These are phyloP conservation scores for Budorcas taxicolor DNA, from an alignment of 2,113 vertebrate genomes.

Conservation along the genomic window DNA sequence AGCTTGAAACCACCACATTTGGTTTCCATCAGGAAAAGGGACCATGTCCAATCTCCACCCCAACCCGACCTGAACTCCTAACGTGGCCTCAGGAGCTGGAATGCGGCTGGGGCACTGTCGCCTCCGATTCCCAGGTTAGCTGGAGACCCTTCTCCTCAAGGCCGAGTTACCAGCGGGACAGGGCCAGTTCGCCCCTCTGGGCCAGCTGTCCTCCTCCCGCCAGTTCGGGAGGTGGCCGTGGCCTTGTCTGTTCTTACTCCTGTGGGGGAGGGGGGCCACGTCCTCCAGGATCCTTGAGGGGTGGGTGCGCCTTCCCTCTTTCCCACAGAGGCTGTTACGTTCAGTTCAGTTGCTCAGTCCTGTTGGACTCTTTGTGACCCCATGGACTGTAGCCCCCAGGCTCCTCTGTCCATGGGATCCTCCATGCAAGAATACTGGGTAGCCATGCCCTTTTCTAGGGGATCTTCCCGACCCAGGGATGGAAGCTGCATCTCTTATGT, in stretches of 20 bases:
- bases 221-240: neutral
- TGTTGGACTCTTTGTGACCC: neutral
- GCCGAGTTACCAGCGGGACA: neutral
- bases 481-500: neutral
- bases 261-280: rapidly evolving
- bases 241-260: neutral
- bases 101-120: rapidly evolving
- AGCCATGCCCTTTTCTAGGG: neutral
- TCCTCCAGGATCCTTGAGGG: neutral
- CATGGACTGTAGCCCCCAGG: neutral
- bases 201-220: neutral
- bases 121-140: neutral
- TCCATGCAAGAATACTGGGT: neutral
- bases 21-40: neutral
- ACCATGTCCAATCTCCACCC: rapidly evolving
- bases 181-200: neutral
- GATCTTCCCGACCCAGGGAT: neutral
- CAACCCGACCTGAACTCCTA: no score
- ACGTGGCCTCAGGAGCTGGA: rapidly evolving
- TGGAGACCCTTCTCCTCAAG: neutral
- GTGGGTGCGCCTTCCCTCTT: neutral
- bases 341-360: neutral
- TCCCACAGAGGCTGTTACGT: neutral
- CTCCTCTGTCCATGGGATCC: neutral
- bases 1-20: rapidly evolving